Evolutionary conservation across 2,113 vertebrate species (phyloP).

Genomic region (Irena cyanogastra): DNA sequence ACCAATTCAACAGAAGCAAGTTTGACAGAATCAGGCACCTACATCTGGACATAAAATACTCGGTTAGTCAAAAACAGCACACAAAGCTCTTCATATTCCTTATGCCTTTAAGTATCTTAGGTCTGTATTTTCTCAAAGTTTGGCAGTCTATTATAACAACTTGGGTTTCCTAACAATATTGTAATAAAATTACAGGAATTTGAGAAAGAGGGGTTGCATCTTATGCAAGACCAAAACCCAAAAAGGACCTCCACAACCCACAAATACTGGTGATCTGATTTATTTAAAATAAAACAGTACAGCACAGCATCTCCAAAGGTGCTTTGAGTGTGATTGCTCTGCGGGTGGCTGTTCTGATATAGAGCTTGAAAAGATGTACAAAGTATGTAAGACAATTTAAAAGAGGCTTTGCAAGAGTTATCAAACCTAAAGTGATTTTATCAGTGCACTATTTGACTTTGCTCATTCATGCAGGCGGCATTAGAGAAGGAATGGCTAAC

Average conservation of each 20-base stretch:
- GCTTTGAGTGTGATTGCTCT: not conserved
- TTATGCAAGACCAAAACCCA: not conserved
- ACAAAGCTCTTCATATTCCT: not conserved
- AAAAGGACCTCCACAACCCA: not conserved
- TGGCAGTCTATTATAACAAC: not conserved
- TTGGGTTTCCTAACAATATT: not conserved
- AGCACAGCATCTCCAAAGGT: not conserved
- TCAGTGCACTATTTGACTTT: constrained; percentile 45
- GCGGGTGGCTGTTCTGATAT: constrained; percentile 15
- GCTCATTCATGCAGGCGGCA: constrained; percentile 70
- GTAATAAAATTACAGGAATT: not conserved
- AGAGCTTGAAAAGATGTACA: not conserved
- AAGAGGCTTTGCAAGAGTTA: constrained; percentile 31
- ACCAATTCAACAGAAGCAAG: not conserved
- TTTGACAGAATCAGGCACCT: not conserved
- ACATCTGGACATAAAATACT: not conserved
- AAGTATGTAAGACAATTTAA: not conserved
- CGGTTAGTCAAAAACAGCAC: not conserved
- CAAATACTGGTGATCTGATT: not conserved
- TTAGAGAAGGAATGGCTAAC: constrained; percentile 79
- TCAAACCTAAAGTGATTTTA: constrained; percentile 47
- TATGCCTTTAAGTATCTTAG: not conserved
- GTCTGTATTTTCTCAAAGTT: not conserved
- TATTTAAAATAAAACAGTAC: not conserved
- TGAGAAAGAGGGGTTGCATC: not conserved